phyloP scores from a whole-genome alignment of 2,888 invertebrate genomes.

The Tachina grossa region DNA sequence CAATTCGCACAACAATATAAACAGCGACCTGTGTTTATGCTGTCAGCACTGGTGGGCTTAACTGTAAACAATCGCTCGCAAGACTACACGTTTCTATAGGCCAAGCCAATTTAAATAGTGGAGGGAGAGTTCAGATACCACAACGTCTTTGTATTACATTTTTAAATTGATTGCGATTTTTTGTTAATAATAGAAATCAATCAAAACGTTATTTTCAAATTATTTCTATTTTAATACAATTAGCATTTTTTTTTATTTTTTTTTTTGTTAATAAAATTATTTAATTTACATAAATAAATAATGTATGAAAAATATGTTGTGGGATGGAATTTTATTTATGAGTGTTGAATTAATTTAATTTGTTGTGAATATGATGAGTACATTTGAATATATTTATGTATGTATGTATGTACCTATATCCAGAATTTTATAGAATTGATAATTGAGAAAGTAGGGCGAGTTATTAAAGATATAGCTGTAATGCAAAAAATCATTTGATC shows the following conservation, averaged over 20 bases:
- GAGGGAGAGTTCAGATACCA: slow-evolving; percentile 10
- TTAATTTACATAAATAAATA: slow-evolving; percentile 49
- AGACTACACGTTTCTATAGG: slow-evolving; percentile 19
- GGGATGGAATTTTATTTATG: slow-evolving; percentile 27
- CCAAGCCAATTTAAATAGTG: slow-evolving; percentile 36
- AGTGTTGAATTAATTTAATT: slow-evolving; percentile 8
- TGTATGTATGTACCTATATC: background rate
- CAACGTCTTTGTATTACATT: slow-evolving; percentile 29
- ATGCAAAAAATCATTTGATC: too few relatives aligned
- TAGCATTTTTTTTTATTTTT: slow-evolving; percentile 11
- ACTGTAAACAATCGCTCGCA: slow-evolving; percentile 50
- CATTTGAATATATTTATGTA: background rate
- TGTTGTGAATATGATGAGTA: background rate
- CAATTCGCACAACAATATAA: slow-evolving; percentile 23
- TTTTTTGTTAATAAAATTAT: slow-evolving; percentile 9
- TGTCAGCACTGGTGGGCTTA: slow-evolving; percentile 68
- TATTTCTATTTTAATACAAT: slow-evolving; percentile 45
- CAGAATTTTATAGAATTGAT: background rate
- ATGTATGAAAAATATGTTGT: slow-evolving; percentile 24
- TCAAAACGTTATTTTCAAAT: slow-evolving; percentile 53
- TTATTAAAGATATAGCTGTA: too few relatives aligned
- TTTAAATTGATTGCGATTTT: slow-evolving; percentile 49
- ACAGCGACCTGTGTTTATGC: slow-evolving; percentile 46
- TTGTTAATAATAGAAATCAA: slow-evolving; percentile 56
- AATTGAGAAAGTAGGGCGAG: background rate